A percentile compares a stretch with the other conserved stretches of the same genome.
Conservation (phyloP, 2,113 vertebrate species). For the Recurvirostra avosetta region DNA sequence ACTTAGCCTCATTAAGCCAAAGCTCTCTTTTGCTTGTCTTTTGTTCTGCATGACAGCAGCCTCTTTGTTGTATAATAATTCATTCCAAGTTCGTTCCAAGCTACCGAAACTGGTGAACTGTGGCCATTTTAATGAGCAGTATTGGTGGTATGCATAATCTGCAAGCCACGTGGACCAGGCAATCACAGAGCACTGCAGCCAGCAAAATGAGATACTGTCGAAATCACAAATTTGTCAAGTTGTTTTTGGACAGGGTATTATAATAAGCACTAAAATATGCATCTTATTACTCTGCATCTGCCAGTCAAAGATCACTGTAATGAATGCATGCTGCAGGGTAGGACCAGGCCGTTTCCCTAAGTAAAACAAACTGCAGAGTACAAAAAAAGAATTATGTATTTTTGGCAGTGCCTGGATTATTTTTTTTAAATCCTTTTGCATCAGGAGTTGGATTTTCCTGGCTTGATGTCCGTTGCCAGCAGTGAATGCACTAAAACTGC, state of each 20-base stretch:
- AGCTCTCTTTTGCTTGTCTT: slow-evolving; percentile 85
- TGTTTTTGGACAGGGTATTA: slow-evolving; percentile 84
- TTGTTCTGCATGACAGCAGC: slow-evolving; percentile 89
- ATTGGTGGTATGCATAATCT: slow-evolving; percentile 85
- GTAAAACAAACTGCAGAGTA: slow-evolving; percentile 77
- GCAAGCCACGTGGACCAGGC: slow-evolving; percentile 82
- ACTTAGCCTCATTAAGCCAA: slow-evolving; percentile 91
- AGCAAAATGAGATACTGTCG: slow-evolving; percentile 88
- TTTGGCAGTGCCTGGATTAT: slow-evolving; percentile 51
- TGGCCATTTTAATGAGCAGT: slow-evolving; percentile 92
- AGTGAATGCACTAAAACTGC: background rate
- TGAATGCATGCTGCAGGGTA: slow-evolving; percentile 79
- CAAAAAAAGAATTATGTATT: slow-evolving; percentile 71
- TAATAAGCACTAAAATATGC: slow-evolving; percentile 82
- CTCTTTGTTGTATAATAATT: slow-evolving; percentile 95
- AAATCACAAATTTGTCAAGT: slow-evolving; percentile 83
- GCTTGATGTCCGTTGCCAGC: slow-evolving; percentile 50
- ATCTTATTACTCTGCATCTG: slow-evolving; percentile 80
- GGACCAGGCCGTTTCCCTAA: slow-evolving; percentile 74
- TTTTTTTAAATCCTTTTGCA: slow-evolving; percentile 54
- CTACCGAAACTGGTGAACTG: slow-evolving; percentile 87
- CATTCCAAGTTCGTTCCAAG: slow-evolving; percentile 85
- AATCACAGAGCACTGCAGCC: slow-evolving; percentile 84
- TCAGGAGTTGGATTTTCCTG: slow-evolving; percentile 65
- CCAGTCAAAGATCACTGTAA: slow-evolving; percentile 81